phyloP scores from a whole-genome alignment of 2,113 vertebrate genomes.

The Mionectes macconnelli region DNA sequence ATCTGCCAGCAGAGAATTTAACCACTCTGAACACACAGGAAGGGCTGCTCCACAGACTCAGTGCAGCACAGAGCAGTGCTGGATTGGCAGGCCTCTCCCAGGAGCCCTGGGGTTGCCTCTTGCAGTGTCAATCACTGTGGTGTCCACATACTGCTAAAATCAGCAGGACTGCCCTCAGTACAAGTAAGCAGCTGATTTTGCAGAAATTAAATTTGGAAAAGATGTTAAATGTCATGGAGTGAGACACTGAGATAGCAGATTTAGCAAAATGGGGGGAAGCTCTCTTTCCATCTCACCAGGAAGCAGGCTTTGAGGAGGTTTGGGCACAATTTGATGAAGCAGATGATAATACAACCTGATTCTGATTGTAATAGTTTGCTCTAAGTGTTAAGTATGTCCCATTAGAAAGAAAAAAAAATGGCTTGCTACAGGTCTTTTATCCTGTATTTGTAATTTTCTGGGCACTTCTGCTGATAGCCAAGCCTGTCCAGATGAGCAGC shows the following conservation, averaged over 20 bases:
- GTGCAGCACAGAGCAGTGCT: accelerated
- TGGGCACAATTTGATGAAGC: not conserved
- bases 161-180: not conserved
- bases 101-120: not conserved
- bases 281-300: not conserved
- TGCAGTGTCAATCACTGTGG: not conserved
- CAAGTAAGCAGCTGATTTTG: not conserved
- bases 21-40: not conserved
- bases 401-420: not conserved
- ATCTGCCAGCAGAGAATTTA: not conserved
- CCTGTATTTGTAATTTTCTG: not conserved
- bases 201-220: conserved; percentile 16
- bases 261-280: not conserved
- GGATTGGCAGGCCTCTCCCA: not conserved
- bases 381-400: not conserved
- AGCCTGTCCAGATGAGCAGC: not conserved
- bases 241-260: not conserved
- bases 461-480: not conserved
- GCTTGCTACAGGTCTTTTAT: not conserved
- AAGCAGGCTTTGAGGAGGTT: not conserved
- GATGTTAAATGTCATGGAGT: not conserved
- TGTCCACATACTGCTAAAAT: not conserved
- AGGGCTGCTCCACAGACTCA: not conserved
- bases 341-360: not conserved
- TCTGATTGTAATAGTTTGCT: not conserved